Evolutionary conservation across 2,797 vertebrate genomes (phyloP), one percentile per base, ranked within the genome.

Genomic region (Mormyrops boulengeri): DNA sequence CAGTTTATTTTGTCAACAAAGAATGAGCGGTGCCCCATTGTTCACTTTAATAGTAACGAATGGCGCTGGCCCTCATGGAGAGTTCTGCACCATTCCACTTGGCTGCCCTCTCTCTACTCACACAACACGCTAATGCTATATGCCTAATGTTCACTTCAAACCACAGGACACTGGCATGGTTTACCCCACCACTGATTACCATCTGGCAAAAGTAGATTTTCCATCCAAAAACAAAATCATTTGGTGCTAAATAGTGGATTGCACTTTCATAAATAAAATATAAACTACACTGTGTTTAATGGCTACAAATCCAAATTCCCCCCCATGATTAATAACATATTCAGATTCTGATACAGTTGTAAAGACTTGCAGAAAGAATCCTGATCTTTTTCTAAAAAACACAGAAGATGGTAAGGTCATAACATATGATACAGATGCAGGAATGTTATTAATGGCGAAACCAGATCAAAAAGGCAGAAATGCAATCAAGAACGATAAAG

Each of bases 191-290:
- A 41, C 85, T 87, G 50, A 87, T 57, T 38, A 38, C 85, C 85
- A 87, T 87, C 85, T 87, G 85, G 85, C 85, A 87, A 55, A 87
- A 87, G 50, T 57, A 41, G 53, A 87, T 57, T 87, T 38, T 57
- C 6, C 85, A 38, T 53, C 30, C 50, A 53, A 87, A 87, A 87
- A 87, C 49, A 50, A 87, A 87, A 34, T 26, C 85, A 87, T 34
- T 38, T 17, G 50, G 26, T 87, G 22, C 50, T 87, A 57, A 17
- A 87, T 57, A 38, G 50, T 87, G 30, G 22, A 87, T 41, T 87
- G 85, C 85, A 34, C 53, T 87, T 87, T 87, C 26, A 52, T 44
- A 87, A 55, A 87, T 57, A 87, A 57, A 57, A 57, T 87, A 57
- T 41, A 87, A 87, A 87, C 30, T 50, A 53, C 85, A 87, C 47